Base-by-base conservation (phyloP, 2,888 invertebrate species). In the Perizoma flavofasciatum region DNA sequence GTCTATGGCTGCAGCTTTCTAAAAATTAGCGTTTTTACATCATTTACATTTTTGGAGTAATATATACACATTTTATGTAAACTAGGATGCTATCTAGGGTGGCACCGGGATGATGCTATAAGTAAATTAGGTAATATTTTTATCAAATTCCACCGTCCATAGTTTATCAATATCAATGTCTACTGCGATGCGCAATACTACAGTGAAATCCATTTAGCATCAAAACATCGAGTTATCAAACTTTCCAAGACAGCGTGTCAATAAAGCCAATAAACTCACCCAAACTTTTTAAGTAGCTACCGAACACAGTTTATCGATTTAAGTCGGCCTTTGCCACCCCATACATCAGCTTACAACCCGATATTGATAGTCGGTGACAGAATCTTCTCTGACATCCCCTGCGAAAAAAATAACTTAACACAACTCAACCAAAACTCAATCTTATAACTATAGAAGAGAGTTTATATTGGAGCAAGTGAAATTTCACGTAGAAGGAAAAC, bases 311-410 rank as follows among this genome's bases (percentile, higher is more conserved):
- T 85, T 89, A 89, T 89, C 84, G 89, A 89, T 89, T 89, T 83
- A 79, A 84, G 82, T 68, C 77, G 81, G 78, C 83, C 85, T 87
- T 80, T 83, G 80, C 86, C 86, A 89, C 89, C 89, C 88, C 77
- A 86, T 85, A 86, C 81, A 86, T 89, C 89, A 88, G 79, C 86
- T 88, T 88, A 83, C 80, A 85, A 73, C 73, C 61, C 79, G 84
- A 88, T 89, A 90, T 89, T 89, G 90, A 89, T 89, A 89, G 89
- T 81, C 85, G 87, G 81, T 85, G 89, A 89, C 89, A 88, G 82
- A 73, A 76, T 71, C 74, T 71, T 66, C 75, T 69, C 77, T 79
- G 83, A 82, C 83, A 71, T 81, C 82, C 87, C 87, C 86, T 75
- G 73, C 74, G 46, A 61, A 54, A 68, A 65, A 67, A 68, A 68